Conservation (phyloP, 2,888 invertebrate species). For the Chirona hameri region DNA sequence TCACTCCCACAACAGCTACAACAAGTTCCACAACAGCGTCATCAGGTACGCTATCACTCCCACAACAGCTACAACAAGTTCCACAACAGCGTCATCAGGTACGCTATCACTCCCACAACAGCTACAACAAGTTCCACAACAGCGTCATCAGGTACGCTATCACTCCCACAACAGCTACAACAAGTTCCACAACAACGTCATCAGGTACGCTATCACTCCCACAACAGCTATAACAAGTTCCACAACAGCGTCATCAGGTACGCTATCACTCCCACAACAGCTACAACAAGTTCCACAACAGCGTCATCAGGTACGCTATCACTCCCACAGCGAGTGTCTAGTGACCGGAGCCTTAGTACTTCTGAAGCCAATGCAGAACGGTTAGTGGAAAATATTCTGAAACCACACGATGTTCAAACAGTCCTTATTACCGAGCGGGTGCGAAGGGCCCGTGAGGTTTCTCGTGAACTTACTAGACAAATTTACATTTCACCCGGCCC, state of each 20-base stretch:
- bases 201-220: constrained; percentile 86
- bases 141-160: constrained; percentile 94
- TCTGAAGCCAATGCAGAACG: too few relatives aligned
- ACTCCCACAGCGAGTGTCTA: too few relatives aligned
- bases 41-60: constrained; percentile 92
- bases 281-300: constrained; percentile 97
- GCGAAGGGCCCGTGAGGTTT: too few relatives aligned
- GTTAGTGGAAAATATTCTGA: too few relatives aligned
- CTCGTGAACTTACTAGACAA: too few relatives aligned
- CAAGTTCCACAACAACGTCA: constrained; percentile 97
- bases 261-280: constrained; percentile 95
- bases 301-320: constrained; percentile 63
- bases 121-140: constrained; percentile 97
- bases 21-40: constrained; percentile 97
- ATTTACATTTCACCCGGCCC: too few relatives aligned
- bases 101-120: constrained; percentile 93
- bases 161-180: constrained; percentile 97
- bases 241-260: constrained; percentile 96
- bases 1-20: constrained; percentile 97
- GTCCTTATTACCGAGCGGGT: too few relatives aligned
- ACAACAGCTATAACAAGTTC: constrained; percentile 97
- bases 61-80: constrained; percentile 97
- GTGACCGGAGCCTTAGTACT: too few relatives aligned
- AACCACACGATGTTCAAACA: too few relatives aligned
- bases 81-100: constrained; percentile 94